Percentiles rank a stretch among this genome's conserved stretches.
Conservation (phyloP, 2,888 invertebrate species). For the Ichneumoninae sp. region DNA sequence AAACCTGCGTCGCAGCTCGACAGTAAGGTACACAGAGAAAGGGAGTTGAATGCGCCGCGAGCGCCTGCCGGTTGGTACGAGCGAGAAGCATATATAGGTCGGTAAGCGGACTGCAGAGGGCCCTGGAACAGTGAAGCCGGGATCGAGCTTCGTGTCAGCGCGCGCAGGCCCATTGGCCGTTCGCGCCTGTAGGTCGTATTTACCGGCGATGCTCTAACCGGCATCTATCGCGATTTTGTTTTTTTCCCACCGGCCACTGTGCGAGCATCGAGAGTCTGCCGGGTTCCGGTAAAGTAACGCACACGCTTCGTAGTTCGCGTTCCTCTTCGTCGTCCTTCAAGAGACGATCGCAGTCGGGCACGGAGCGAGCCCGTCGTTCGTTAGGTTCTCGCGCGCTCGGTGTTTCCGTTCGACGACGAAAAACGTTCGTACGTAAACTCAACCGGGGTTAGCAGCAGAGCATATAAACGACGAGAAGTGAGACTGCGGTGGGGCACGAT, state of each 20-base stretch:
- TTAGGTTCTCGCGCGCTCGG: not conserved
- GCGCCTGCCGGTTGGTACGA: conserved; percentile 25
- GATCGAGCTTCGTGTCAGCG: conserved; percentile 70
- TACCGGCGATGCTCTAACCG: not conserved
- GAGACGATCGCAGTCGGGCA: too few species aligned
- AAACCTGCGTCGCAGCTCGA: conserved; percentile 43
- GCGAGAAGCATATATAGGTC: conserved; percentile 53
- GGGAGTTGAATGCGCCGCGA: conserved; percentile 30
- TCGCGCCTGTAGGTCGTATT: not conserved
- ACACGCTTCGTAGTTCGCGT: not conserved
- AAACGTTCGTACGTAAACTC: not conserved
- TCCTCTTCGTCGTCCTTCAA: too few species aligned
- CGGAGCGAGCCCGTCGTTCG: too few species aligned
- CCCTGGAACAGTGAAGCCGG: conserved; percentile 70
- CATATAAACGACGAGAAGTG: not conserved
- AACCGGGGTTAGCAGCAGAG: not conserved
- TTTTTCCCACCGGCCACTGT: not conserved
- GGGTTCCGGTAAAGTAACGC: not conserved
- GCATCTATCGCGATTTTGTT: conserved; percentile 26
- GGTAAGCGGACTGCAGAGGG: conserved; percentile 64
- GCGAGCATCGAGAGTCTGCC: not conserved
- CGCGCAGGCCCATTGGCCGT: conserved; percentile 47
- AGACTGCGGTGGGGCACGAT: not conserved
- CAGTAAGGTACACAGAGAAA: conserved; percentile 34
- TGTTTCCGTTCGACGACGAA: not conserved